Conservation (phyloP, 2,113 vertebrate genomes). For the Anhinga rufa region DNA sequence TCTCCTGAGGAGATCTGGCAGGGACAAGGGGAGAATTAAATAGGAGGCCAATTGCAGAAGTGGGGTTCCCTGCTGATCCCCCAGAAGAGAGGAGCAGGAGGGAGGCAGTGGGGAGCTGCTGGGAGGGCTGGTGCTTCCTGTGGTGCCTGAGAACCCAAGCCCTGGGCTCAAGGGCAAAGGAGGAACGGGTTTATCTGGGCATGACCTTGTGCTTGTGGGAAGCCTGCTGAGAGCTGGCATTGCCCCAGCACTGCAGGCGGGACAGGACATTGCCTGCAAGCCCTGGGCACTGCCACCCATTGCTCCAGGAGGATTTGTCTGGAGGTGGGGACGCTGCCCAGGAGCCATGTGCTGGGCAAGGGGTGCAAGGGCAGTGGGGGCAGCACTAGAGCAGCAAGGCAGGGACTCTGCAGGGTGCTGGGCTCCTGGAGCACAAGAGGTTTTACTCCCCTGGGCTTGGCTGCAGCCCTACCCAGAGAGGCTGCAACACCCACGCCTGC, state of each 20-base stretch:
- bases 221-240: background rate
- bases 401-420: background rate
- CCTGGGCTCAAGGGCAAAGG: background rate
- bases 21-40: background rate
- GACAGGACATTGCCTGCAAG: background rate
- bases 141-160: background rate
- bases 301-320: background rate
- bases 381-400: background rate
- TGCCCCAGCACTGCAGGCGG: background rate
- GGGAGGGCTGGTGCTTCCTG: background rate
- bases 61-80: background rate
- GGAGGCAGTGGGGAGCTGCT: background rate
- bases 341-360: background rate
- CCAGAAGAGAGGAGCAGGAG: fast-evolving
- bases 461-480: background rate
- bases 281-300: background rate
- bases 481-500: fast-evolving
- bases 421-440: background rate
- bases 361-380: background rate
- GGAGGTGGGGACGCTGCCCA: background rate
- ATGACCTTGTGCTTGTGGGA: background rate
- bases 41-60: background rate
- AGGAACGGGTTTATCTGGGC: background rate
- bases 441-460: background rate
- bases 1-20: background rate